phyloP scores from a whole-genome alignment of 2,888 invertebrate genomes.

The Chrysolina americana region DNA sequence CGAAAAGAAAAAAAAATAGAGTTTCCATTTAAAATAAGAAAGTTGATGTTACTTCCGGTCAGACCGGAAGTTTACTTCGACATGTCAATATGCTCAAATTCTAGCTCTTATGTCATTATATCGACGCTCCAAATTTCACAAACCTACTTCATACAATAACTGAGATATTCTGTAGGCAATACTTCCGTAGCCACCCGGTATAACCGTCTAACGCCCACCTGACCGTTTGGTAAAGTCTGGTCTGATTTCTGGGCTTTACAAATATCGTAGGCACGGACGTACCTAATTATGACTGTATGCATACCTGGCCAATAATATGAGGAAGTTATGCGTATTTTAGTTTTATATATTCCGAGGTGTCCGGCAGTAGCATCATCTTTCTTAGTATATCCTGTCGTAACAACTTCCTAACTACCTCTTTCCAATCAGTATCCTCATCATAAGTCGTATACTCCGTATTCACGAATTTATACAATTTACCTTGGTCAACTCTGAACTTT shows the following conservation, averaged over 20 bases:
- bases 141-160: neutral
- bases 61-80: no score
- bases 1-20: no score
- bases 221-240: neutral
- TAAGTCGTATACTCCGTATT: neutral
- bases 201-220: neutral
- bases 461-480: slow-evolving; percentile 38
- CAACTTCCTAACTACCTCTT: neutral
- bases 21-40: no score
- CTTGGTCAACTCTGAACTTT: slow-evolving; percentile 38
- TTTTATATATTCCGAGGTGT: neutral
- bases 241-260: slow-evolving; percentile 7
- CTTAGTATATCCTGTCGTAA: neutral
- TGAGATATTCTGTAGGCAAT: no score
- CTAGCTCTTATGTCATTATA: no score
- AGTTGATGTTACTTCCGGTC: no score
- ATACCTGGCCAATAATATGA: neutral
- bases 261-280: neutral
- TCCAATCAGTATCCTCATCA: neutral
- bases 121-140: no score
- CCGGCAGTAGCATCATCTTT: slow-evolving; percentile 18
- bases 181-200: no score
- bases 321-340: neutral
- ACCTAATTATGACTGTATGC: neutral
- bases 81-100: no score